Base-by-base conservation (phyloP, 23 tunicate species). In the Aplidium turbinatum region DNA sequence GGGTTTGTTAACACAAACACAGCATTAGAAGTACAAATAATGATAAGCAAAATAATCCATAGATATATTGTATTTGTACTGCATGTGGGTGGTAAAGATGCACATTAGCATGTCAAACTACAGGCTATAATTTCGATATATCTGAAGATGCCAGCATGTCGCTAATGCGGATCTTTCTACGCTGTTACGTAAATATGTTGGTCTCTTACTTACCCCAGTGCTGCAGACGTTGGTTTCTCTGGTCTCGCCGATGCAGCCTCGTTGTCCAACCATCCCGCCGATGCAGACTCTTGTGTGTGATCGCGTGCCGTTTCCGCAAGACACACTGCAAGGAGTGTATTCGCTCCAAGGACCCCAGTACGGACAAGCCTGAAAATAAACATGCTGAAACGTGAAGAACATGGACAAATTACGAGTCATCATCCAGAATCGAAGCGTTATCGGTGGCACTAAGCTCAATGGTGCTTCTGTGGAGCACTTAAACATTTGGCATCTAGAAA, bases 261-360 rank as follows among this genome's bases (percentile, higher is more conserved):
- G 80, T 23, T 39, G 47, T 0, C 93, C 93, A 24, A 70, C 40
- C 29, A 30, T 35, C 2, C 93, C 93, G 29, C 79, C 71, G 4
- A 71, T 0, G 48, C 93, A 85, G 47, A 46, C 52, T 31, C 93
- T 47, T 1, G 54, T 26, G 40, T 79, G 70, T 19, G 74, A 84
- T 11, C 40, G 19, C 9, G 45, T 20, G 19, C 93, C 93, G 16
- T 74, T 77, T 21, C 78, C 87, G 47, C 87, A 72, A 22, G 42
- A 27, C 20, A 46, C 70, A 5, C 51, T 26, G 38, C 89, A 83
- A 23, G 54, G 66, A 27, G 56, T 63, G 46, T 34, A 83, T 38
- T 70, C 82, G 21, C 82, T 70, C 89, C 89, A 83, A 1, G 89
- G 71, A 29, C 82, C 75, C 61, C 70, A 83, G 76, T 70, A 83